Evolutionary conservation across 1,140 invertebrate species (phyloP), one percentile per base, ranked within the genome.

Genomic region (Leptestheria dahalacensis): DNA sequence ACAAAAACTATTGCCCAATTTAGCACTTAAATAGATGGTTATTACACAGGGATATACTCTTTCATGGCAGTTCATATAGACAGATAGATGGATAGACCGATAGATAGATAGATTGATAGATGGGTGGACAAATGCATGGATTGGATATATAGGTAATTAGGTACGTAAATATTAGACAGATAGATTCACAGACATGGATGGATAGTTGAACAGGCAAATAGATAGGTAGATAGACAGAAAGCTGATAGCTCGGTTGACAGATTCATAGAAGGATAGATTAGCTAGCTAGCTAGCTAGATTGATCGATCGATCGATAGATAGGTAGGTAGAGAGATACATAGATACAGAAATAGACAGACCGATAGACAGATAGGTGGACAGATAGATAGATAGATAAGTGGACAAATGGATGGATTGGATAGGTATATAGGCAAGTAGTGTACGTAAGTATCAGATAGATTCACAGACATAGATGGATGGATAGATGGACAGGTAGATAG

Each of bases 341-440:
- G 3, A 49, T 18, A 62, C 3, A 61, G 11, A 61, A 2, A 61
- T 18, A 61, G 6, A 61, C 29, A 62, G n/a, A n/a, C n/a, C n/a
- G n/a, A n/a, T 3, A 18, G 21, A 62, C 2, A 61, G 6, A 61
- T 2, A 18, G 15, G 20, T n/a, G 21, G 12, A 51, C n/a, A 55
- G 15, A 25, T 33, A 55, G n/a, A 6, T 26, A 25, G 33, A 15
- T 41, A 15, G 33, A 41, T 41, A 15, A 15, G 15, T 15, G 15
- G 33, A 41, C 6, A 15, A 15, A 15, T 41, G 15, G 33, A 41
- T 41, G 33, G 33, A 15, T 41, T 15, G 15, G 33, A 41, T 15
- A 41, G 33, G 15, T 15, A 41, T 6, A 41, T 15, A 41, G 33
- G 15, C 33, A 41, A 41, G 15, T 15, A 41, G 33, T 15, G 15